Percentiles rank a stretch among this genome's conserved stretches.
These are phyloP conservation scores for fruit fly (Drosophila melanogaster) DNA, from an alignment of 1,140 invertebrate species.

Conservation along the genomic window DNA sequence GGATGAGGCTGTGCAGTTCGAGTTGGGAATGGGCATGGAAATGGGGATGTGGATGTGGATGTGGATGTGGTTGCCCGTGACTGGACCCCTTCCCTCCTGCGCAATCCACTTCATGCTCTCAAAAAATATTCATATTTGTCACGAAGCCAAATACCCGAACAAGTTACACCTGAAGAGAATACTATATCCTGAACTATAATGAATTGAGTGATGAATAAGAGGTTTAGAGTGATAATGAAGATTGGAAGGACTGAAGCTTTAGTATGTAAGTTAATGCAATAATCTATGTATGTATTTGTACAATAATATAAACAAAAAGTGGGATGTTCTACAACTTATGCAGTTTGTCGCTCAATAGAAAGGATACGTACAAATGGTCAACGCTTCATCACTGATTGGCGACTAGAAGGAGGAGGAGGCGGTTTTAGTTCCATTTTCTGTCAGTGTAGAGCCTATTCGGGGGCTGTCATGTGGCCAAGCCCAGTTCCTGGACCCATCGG, in stretches of 20 bases:
- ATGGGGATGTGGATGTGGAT: conserved; percentile 9
- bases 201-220: too few relatives aligned
- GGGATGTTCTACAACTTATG: too few relatives aligned
- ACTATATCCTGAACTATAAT: too few relatives aligned
- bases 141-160: conserved; percentile 68
- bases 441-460: conserved; percentile 31
- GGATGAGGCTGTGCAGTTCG: conserved; percentile 22
- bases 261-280: too few relatives aligned
- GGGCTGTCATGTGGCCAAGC: conserved; percentile 45
- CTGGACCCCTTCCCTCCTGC: conserved; percentile 16
- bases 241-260: too few relatives aligned
- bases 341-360: too few relatives aligned
- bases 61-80: conserved; percentile 21
- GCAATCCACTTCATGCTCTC: conserved; percentile 36
- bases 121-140: conserved; percentile 83
- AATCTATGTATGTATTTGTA: too few relatives aligned
- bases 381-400: too few relatives aligned
- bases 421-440: not conserved
- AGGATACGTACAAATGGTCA: too few relatives aligned
- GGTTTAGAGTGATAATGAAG: too few relatives aligned
- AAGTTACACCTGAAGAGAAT: conserved; percentile 38
- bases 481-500: conserved; percentile 47
- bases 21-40: conserved; percentile 1
- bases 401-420: too few relatives aligned
- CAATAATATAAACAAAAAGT: too few relatives aligned